Base-by-base conservation (phyloP, 2,797 vertebrate genomes). In the Heliangelus exortis region DNA sequence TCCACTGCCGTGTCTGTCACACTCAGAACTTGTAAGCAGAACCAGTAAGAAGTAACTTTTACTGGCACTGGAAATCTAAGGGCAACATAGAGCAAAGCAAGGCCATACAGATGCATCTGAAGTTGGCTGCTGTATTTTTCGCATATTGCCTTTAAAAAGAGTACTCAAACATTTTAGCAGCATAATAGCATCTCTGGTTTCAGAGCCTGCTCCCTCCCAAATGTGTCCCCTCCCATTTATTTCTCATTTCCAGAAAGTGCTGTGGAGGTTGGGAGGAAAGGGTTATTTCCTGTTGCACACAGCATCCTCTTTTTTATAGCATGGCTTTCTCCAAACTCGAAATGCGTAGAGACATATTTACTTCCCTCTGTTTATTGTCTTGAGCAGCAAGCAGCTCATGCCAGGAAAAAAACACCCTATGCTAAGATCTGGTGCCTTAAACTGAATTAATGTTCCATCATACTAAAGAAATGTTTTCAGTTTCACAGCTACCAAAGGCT, bases 221-320 rank as follows among this genome's bases (percentile, higher is more conserved):
- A 79, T 63, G n/a, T 65, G 78, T 71, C 65, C 71, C 61, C 43
- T 71, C 36, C 39, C 23, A 0, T 45, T 89, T 68, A 34, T 10
- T 87, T 76, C 80, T 79, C 59, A 74, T 63, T 94, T 89, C 73
- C 89, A 87, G 65, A 75, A 90, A 87, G 58, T 19, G 26, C 62
- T 62, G 62, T 88, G 45, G 10, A 18, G 19, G 25, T 11, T 4
- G 28, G 25, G 13, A 33, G 34, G 68, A 48, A 81, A 69, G 39
- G 26, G 87, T 53, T 61, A 89, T 68, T 92, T 95, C 89, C 87
- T 86, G 67, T 28, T 17, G 1, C 28, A 76, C 23, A 78, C 34
- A 89, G 67, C 76, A 93, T 92, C 79, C 78, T 78, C 43, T 88
- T 90, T 91, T 93, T 89, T 53, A 88, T 17, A 80, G 67, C 54